A percentile compares a stretch with the other conserved stretches of the same genome.
phyloP scores from a whole-genome alignment of 2,888 invertebrate species.

The Apamea crenata region DNA sequence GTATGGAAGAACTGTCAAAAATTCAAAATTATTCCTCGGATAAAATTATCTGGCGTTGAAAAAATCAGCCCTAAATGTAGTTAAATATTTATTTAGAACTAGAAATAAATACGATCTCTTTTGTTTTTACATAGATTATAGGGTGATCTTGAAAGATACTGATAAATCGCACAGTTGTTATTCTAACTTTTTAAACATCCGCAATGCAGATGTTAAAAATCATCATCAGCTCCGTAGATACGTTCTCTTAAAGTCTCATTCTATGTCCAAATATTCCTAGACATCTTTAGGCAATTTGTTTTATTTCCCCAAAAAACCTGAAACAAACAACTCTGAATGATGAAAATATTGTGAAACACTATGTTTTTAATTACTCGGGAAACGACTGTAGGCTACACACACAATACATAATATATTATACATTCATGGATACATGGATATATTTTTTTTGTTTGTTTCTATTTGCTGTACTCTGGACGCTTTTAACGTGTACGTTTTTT shows the following conservation, averaged over 20 bases:
- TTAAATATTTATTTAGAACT: conserved; percentile 7
- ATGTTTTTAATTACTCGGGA: neutral
- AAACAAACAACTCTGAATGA: neutral
- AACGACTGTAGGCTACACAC: neutral
- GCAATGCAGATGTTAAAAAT: too few species aligned
- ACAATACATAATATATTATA: neutral
- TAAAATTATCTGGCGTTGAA: too few species aligned
- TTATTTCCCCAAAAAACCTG: neutral
- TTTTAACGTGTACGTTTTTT: too few species aligned
- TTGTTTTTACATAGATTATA: conserved; percentile 4
- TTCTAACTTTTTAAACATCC: neutral
- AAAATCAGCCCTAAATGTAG: too few species aligned
- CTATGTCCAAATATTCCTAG: too few species aligned
- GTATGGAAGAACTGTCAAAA: too few species aligned
- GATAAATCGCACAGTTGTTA: neutral
- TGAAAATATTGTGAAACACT: conserved; percentile 7
- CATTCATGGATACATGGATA: neutral
- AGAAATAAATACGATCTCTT: conserved; percentile 5
- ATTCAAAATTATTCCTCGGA: too few species aligned
- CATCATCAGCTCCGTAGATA: too few species aligned
- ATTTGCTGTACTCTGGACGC: too few species aligned
- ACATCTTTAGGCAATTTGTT: too few species aligned
- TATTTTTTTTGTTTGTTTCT: too few species aligned
- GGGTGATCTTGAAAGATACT: neutral
- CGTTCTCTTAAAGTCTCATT: too few species aligned